Evolutionary conservation across 2,888 invertebrate genomes (phyloP), one percentile per base, ranked within the genome.

Genomic region (Melanostoma scalare): DNA sequence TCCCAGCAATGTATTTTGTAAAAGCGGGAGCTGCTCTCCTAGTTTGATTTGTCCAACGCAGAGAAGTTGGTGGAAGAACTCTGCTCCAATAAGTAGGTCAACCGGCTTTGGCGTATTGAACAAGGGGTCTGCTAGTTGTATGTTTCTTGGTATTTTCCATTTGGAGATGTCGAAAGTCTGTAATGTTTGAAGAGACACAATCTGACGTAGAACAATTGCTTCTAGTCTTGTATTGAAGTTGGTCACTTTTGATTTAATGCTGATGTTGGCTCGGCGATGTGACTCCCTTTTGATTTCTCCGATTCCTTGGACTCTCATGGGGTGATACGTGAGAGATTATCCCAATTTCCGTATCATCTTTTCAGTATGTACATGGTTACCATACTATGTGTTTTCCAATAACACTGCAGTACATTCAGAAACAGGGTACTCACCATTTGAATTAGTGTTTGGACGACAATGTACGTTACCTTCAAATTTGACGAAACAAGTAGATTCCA

Each of bases 181-280:
- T n/a, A 10, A 55, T 10, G 38, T 35, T 10, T 55, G 20, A 35
- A 36, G 55, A 20, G 55, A 35, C 20, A 55, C 3, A 5, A 55
- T 38, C n/a, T 55, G 38, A 55, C n/a, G 38, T 20, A 38, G 35
- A 8, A 55, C 38, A 9, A 55, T 55, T 33, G 55, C 55, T 38
- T 38, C 55, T 8, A 55, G 31, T 10, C 55, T 36, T 36, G 55
- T 55, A n/a, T 33, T 10, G 38, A 36, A 55, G 35, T 20, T 10
- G n/a, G 55, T 55, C 8, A 38, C 5, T 8, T 38, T 38, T 9
- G 38, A 55, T 38, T 35, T 3, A 6, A 20, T 4, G 4, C 9
- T 6, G 6, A 55, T 10, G 6, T 55, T 55, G 8, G 10, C 55
- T 55, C 38, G n/a, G n/a, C 36, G 35, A 38, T 38, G 38, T 6